These are phyloP conservation scores for Halichoeres trimaculatus DNA, from an alignment of 2,113 vertebrate genomes.

Conservation along the genomic window DNA sequence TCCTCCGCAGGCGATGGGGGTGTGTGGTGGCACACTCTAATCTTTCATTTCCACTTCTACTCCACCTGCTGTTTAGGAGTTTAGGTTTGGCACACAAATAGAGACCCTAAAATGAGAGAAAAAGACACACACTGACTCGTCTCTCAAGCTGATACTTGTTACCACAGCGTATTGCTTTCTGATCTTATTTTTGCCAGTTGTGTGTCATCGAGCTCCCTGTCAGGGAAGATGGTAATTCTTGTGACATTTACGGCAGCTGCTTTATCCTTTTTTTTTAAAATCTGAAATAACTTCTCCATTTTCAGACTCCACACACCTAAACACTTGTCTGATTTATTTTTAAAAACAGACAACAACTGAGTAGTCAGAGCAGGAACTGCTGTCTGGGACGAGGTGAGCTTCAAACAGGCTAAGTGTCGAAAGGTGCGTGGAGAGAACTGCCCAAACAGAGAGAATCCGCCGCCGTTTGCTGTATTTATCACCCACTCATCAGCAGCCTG, in stretches of 20 bases:
- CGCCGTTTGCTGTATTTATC: constrained; percentile 48
- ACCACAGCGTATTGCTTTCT: neutral
- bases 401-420: constrained; percentile 55
- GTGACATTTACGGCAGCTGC: constrained; percentile 10
- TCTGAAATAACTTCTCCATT: constrained; percentile 41
- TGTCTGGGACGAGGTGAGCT: constrained; percentile 58
- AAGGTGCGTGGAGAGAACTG: constrained; percentile 45
- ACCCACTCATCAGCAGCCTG: constrained; percentile 57
- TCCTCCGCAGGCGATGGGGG: constrained; percentile 87
- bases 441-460: constrained; percentile 50
- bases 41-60: constrained; percentile 88
- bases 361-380: constrained; percentile 22
- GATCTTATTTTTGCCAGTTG: constrained; percentile 27
- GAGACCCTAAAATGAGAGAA: constrained; percentile 44
- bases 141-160: constrained; percentile 27
- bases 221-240: constrained; percentile 25
- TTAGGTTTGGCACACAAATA: constrained; percentile 66
- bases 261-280: constrained; percentile 25
- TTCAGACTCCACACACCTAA: constrained; percentile 11
- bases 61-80: constrained; percentile 84
- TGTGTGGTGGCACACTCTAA: constrained; percentile 83
- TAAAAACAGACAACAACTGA: constrained; percentile 50
- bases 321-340: constrained; percentile 43
- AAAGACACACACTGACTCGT: constrained; percentile 10
- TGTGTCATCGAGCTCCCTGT: constrained; percentile 8